phyloP scores from a whole-genome alignment of 2,797 vertebrate genomes.

The Buceros bicornis region DNA sequence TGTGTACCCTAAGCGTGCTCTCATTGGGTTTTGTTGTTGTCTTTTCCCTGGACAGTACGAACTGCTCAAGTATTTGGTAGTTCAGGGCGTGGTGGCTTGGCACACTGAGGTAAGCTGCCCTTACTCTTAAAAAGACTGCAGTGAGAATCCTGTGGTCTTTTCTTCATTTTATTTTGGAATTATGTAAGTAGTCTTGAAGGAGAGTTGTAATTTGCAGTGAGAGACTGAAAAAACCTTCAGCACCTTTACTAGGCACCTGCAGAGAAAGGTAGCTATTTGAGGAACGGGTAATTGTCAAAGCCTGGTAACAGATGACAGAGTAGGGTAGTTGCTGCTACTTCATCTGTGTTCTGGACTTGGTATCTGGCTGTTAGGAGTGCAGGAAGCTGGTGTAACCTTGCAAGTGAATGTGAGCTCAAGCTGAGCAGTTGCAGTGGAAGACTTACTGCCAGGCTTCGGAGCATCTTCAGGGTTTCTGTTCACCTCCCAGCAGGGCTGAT shows the following conservation, averaged over 20 bases:
- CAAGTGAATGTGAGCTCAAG: not conserved
- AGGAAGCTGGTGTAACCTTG: not conserved
- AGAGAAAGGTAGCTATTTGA: not conserved
- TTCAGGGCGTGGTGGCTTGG: not conserved
- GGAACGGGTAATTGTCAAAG: not conserved
- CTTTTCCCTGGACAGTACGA: not conserved
- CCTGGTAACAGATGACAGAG: not conserved
- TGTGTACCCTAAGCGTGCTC: rapidly evolving
- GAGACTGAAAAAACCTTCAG: not conserved
- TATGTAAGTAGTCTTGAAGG: not conserved
- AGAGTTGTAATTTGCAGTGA: not conserved
- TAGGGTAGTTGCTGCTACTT: not conserved
- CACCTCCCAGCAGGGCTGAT: rapidly evolving
- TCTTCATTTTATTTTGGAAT: conserved; percentile 19
- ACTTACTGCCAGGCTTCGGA: not conserved
- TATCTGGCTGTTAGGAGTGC: not conserved
- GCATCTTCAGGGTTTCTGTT: not conserved
- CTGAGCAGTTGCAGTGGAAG: not conserved
- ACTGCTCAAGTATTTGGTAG: not conserved
- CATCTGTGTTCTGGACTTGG: not conserved
- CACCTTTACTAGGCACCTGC: not conserved
- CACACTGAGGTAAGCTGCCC: conserved; percentile 23
- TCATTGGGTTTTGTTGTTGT: not conserved
- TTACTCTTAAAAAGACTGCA: conserved; percentile 10
- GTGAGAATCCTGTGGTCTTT: conserved; percentile 9